A percentile compares a stretch with the other conserved stretches of the same genome.
These are phyloP conservation scores for Colostygia pectinataria DNA, from an alignment of 2,888 invertebrate species.

Conservation along the genomic window DNA sequence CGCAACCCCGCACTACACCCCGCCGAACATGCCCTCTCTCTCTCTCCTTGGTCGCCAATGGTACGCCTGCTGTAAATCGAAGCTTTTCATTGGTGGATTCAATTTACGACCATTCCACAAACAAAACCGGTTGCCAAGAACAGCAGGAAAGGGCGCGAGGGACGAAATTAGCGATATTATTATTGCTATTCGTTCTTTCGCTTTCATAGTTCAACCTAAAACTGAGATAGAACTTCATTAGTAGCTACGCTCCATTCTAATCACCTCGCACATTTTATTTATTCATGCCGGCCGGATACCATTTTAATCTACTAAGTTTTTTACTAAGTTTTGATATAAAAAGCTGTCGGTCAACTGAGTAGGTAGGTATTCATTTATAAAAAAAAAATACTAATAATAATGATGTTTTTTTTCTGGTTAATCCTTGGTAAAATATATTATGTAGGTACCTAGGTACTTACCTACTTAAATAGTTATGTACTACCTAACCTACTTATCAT, in stretches of 20 bases:
- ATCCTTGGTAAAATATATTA: too few relatives aligned
- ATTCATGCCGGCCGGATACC: too few relatives aligned
- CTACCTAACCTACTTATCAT: too few relatives aligned
- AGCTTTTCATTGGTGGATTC: conserved; percentile 61
- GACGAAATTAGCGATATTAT: conserved; percentile 70
- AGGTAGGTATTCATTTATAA: too few relatives aligned
- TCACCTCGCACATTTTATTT: too few relatives aligned
- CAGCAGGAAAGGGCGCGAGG: conserved; percentile 76
- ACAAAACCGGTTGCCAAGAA: conserved; percentile 79
- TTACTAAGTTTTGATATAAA: too few relatives aligned
- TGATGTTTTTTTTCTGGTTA: too few relatives aligned
- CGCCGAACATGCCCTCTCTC: conserved; percentile 36
- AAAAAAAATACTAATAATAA: too few relatives aligned
- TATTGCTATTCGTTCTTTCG: conserved; percentile 61
- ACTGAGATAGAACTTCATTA: conserved; percentile 37
- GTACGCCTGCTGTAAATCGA: conserved; percentile 63
- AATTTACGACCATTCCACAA: conserved; percentile 73
- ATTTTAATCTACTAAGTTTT: too few relatives aligned
- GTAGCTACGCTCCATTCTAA: too few relatives aligned
- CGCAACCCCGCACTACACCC: conserved; percentile 54
- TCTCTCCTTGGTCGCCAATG: conserved; percentile 71
- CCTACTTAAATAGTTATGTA: not conserved
- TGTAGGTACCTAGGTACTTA: not conserved
- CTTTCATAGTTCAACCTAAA: conserved; percentile 40
- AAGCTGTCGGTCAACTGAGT: too few relatives aligned